Base-by-base conservation (phyloP, 2,888 invertebrate genomes). In the Odontocerum albicorne region DNA sequence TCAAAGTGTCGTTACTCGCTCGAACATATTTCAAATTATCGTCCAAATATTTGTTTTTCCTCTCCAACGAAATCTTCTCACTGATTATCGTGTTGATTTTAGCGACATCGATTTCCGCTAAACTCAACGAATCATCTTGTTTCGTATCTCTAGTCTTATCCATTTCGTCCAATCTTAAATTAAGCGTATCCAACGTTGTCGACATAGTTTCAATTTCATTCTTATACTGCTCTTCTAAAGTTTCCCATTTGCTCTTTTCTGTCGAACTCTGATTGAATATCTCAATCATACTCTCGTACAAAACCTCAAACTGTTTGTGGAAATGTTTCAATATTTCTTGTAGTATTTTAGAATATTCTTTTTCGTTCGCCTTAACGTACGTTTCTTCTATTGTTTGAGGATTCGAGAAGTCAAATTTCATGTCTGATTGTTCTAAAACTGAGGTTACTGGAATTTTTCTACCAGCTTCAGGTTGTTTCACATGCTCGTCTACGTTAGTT, bases 1-100 rank as follows among this genome's bases (percentile, higher is more conserved):
- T 77, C 21, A 79, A 70, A 60, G 81, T 77, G 56, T 82, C 72
- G 63, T 81, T 78, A 32, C 73, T 66, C 2, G 79, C 74, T 69
- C 77, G 73, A 31, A 73, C 69, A 54, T 71, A 67, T 65, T 69
- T 75, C 49, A 75, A 75, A 1, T 70, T 68, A 38, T 75, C 73
- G 65, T 76, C 74, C 60, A 77, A 66, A 65, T 72, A 77, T 15
- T 63, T 64, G 62, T 76, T 71, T 66, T 80, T 77, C 63, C 74
- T 72, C 67, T 75, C 70, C 49, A 76, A 65, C 39, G 61, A 63
- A 22, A 63, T 63, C 7, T 67, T 56, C 55, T 66, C 65, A 8
- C 45, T 55, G 1, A 54, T 46, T 4, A 67, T 45, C 4, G 21
- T 8, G 12, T 47, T 42, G 10, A 42, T 58, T n/a, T 58, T 63